A percentile compares a stretch with the other conserved stretches of the same genome.
phyloP scores from a whole-genome alignment of 2,888 invertebrate species.

The Diarsia brunnea region DNA sequence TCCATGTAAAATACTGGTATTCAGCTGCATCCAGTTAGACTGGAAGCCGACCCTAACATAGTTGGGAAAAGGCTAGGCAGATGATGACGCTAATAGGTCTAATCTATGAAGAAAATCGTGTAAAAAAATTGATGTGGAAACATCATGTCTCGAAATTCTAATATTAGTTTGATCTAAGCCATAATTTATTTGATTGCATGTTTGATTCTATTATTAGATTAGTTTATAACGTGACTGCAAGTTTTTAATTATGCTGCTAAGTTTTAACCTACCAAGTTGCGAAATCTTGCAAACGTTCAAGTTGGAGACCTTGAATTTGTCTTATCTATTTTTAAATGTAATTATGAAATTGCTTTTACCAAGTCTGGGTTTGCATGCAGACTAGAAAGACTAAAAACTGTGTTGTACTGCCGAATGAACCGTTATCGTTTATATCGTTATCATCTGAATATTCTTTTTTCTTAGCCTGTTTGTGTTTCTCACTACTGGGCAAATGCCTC shows the following conservation, averaged over 20 bases:
- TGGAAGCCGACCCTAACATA: too few species aligned
- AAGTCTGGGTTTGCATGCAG: neutral
- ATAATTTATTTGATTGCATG: neutral
- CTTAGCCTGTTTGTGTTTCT: too few species aligned
- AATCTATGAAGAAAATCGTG: neutral
- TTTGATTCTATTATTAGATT: conserved; percentile 19
- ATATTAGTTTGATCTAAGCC: neutral
- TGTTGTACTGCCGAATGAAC: neutral
- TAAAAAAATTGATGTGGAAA: neutral
- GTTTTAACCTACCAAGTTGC: neutral
- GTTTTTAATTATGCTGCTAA: conserved; percentile 21
- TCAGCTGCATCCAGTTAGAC: too few species aligned
- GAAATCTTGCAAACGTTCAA: conserved; percentile 9
- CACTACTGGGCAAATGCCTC: too few species aligned
- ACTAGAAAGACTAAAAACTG: neutral
- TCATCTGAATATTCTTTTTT: neutral
- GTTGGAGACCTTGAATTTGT: conserved; percentile 20
- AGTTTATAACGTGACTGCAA: neutral
- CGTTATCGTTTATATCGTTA: neutral
- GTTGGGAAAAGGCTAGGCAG: too few species aligned
- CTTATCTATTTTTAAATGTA: neutral
- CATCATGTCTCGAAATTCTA: neutral
- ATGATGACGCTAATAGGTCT: neutral
- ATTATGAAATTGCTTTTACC: neutral
- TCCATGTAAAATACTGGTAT: too few species aligned